These are phyloP conservation scores for Apostichopus californicus DNA, from an alignment of 35 echinoderm and acorn worm genomes.

Conservation along the genomic window DNA sequence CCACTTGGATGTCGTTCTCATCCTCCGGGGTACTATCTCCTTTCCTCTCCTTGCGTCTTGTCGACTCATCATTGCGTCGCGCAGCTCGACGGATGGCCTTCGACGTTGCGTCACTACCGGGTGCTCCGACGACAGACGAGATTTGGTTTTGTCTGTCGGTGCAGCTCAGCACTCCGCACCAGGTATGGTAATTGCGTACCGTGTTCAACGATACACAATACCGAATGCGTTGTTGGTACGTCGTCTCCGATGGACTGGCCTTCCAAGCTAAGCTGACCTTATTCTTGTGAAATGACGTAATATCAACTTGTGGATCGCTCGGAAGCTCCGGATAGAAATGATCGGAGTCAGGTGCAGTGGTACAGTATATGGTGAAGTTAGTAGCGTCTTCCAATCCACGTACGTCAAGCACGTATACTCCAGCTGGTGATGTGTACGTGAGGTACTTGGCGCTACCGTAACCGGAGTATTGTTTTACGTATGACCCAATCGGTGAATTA, in stretches of 20 bases:
- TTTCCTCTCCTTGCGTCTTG: background rate
- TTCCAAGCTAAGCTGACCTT: slow-evolving; percentile 89
- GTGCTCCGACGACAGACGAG: background rate
- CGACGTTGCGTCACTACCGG: background rate
- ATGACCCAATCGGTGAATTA: slow-evolving; percentile 52
- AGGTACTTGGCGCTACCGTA: slow-evolving; percentile 68
- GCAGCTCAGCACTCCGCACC: slow-evolving; percentile 79
- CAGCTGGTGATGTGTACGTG: slow-evolving; percentile 82
- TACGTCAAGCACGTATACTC: slow-evolving; percentile 79
- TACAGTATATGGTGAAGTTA: slow-evolving; percentile 78
- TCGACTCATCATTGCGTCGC: background rate
- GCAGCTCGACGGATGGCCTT: slow-evolving; percentile 26
- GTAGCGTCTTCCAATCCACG: slow-evolving; percentile 60
- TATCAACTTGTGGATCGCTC: slow-evolving; percentile 75
- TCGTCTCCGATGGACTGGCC: slow-evolving; percentile 72
- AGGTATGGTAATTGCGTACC: slow-evolving; percentile 76
- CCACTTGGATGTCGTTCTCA: slow-evolving; percentile 68
- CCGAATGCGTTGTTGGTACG: slow-evolving; percentile 71
- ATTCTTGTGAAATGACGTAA: slow-evolving; percentile 79
- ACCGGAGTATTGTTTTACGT: slow-evolving; percentile 75
- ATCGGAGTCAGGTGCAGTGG: slow-evolving; percentile 88
- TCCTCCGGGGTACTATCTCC: background rate
- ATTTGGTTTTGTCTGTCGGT: slow-evolving; percentile 19
- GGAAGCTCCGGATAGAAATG: slow-evolving; percentile 88
- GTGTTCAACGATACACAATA: slow-evolving; percentile 88